phyloP scores from a whole-genome alignment of 1,140 invertebrate genomes.

The Zaprionus gabonicus region DNA sequence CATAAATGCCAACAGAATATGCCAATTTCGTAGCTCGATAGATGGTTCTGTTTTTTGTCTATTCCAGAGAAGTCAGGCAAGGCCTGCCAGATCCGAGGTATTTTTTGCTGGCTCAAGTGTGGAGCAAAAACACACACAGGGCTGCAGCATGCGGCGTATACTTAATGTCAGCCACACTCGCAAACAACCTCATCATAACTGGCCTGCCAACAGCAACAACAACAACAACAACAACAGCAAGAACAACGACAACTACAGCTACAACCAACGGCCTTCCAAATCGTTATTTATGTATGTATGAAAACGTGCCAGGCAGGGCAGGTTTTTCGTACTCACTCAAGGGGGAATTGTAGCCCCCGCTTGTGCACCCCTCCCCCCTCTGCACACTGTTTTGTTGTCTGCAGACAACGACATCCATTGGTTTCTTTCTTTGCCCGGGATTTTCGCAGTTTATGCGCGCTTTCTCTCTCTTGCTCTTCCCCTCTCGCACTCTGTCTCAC shows the following conservation, averaged over 20 bases:
- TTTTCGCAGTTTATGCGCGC: slow-evolving; percentile 25
- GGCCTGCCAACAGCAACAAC: slow-evolving; percentile 34
- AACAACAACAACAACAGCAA: neutral
- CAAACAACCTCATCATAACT: slow-evolving; percentile 50
- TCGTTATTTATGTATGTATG: slow-evolving; percentile 61
- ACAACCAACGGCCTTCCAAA: slow-evolving; percentile 43
- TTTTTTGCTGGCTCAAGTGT: slow-evolving; percentile 6
- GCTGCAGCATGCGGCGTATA: slow-evolving; percentile 49
- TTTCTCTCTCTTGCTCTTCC: neutral
- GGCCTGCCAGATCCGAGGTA: neutral
- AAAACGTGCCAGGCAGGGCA: slow-evolving; percentile 47
- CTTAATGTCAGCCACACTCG: slow-evolving; percentile 47
- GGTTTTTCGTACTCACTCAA: slow-evolving; percentile 19
- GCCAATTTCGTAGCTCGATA: slow-evolving; percentile 10
- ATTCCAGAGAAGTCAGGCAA: slow-evolving; percentile 2
- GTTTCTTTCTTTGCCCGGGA: slow-evolving; percentile 31
- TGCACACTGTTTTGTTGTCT: slow-evolving; percentile 25
- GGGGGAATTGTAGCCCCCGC: neutral
- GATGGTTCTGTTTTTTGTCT: slow-evolving; percentile 6
- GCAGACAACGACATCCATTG: slow-evolving; percentile 39
- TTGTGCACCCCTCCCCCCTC: neutral
- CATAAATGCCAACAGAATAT: slow-evolving; percentile 37
- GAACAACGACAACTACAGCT: neutral
- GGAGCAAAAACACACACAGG: slow-evolving; percentile 4
- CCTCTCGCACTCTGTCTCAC: neutral